Percentiles rank a stretch among this genome's conserved stretches.
Conservation (phyloP, 37 sponge, comb jelly and placozoan genomes). For the Hexactinellida sp. region DNA sequence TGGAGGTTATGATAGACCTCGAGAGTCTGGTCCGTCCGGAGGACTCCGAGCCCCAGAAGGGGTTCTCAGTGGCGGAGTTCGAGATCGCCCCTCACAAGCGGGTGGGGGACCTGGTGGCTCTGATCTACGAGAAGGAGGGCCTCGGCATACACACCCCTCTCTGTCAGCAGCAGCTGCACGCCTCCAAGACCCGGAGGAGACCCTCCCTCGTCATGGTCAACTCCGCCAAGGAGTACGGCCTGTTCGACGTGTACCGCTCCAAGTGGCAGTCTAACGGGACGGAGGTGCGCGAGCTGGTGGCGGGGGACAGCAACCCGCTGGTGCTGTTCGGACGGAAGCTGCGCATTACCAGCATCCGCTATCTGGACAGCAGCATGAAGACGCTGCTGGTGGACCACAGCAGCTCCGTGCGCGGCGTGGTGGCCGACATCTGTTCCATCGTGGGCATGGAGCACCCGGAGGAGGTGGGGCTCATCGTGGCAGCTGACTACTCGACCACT, state of each 20-base stretch:
- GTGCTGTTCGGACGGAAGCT: conserved; percentile 1
- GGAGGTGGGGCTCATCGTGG: background rate
- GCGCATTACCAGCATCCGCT: background rate
- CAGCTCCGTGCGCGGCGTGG: background rate
- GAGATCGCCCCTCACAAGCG: background rate
- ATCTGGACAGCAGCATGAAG: conserved; percentile 8
- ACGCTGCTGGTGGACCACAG: background rate
- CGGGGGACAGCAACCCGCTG: background rate
- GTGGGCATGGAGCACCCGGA: background rate
- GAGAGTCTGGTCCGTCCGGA: background rate
- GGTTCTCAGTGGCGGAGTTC: background rate
- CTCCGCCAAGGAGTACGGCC: background rate
- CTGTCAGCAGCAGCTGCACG: background rate
- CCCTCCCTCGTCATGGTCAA: background rate
- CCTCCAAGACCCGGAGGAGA: background rate
- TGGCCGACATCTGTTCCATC: background rate
- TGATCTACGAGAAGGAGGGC: background rate
- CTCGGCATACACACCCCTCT: conserved; percentile 5
- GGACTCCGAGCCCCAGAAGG: background rate
- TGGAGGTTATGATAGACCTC: conserved; percentile 3
- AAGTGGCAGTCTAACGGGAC: conserved; percentile 9
- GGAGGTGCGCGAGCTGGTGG: background rate
- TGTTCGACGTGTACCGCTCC: background rate
- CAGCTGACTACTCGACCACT: background rate
- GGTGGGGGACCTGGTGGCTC: background rate